Evolutionary conservation across 2,113 vertebrate species (phyloP), one percentile per base, ranked within the genome.

Genomic region (Ammodytes marinus): DNA sequence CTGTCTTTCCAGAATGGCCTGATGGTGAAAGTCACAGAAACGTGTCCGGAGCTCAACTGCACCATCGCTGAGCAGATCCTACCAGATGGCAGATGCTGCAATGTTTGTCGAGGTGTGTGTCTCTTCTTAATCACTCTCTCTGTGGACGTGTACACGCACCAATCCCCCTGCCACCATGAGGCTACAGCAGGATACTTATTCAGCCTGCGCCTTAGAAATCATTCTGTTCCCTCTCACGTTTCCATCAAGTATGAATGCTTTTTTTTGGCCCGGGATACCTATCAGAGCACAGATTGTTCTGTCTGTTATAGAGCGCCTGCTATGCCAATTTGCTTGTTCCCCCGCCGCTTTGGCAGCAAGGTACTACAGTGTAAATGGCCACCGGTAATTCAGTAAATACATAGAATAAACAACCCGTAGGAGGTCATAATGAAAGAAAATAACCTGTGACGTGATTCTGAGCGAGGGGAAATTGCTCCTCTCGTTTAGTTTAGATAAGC

Each of bases 71-170:
- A 99, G 12, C 96, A 96, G 2, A 91, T 99, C 79, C 87, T 99
- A 65, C 97, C 97, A 0, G 97, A 99, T 84, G 96, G 96, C 87
- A 95, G 97, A n/a, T 99, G 98, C 75, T 99, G 98, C 91, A 96
- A 94, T 13, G 97, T 99, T 73, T 99, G 98, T 69, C 93, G 92
- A 97, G 98, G 98, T 99, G 84, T 13, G 86, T 71, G 40, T 45
- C 14, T 5, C 47, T 17, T 9, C 76, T 65, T 59, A 0, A 63
- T 83, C 35, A 8, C 13, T 69, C 47, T 59, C 49, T 60, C 43
- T 52, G 17, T 65, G 63, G 47, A 57, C 35, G 19, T 37, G 71
- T n/a, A n/a, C 58, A 19, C 47, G 2, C 64, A 52, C 73, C n/a
- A 5, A 6, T 66, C n/a, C 69, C 59, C 37, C 54, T 47, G 57